These are phyloP conservation scores for Sinopyrophorus schimmeli DNA, from an alignment of 2,888 invertebrate genomes.

Conservation along the genomic window DNA sequence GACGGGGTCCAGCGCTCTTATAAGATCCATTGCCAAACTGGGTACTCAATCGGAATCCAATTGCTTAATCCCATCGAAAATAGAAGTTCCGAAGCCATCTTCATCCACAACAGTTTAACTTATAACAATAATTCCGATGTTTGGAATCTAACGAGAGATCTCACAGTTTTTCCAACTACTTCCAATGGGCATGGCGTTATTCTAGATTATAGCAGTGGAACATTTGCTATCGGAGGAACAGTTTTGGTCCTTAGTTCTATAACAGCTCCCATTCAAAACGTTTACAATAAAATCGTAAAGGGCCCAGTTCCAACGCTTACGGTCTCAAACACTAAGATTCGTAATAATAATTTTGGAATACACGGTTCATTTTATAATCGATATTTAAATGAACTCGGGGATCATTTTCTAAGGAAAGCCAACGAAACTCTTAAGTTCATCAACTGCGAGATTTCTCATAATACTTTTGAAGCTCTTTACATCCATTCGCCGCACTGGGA, in stretches of 20 bases:
- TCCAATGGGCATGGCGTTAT: constrained; percentile 82
- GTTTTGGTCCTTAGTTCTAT: constrained; percentile 78
- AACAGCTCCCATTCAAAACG: constrained; percentile 71
- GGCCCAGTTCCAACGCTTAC: constrained; percentile 79
- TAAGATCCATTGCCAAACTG: constrained; percentile 72
- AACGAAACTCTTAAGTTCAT: constrained; percentile 84
- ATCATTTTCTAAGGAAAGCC: constrained; percentile 82
- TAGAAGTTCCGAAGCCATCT: constrained; percentile 81
- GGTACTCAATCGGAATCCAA: constrained; percentile 86
- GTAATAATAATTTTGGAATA: constrained; percentile 79
- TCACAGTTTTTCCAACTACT: constrained; percentile 87
- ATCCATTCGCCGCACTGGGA: constrained; percentile 87
- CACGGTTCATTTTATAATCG: constrained; percentile 86
- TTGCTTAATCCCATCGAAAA: constrained; percentile 89
- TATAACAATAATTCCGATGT: constrained; percentile 66
- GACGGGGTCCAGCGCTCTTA: constrained; percentile 63
- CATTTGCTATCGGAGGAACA: constrained; percentile 77
- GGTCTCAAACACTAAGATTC: constrained; percentile 73
- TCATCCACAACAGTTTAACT: constrained; percentile 75
- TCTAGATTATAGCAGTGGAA: constrained; percentile 79
- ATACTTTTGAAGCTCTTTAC: constrained; percentile 78
- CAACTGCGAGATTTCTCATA: constrained; percentile 80
- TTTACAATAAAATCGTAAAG: constrained; percentile 72
- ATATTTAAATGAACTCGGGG: constrained; percentile 81
- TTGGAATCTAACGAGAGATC: constrained; percentile 81